These are phyloP conservation scores for Baccha elongata DNA, from an alignment of 2,888 invertebrate genomes.

Conservation along the genomic window DNA sequence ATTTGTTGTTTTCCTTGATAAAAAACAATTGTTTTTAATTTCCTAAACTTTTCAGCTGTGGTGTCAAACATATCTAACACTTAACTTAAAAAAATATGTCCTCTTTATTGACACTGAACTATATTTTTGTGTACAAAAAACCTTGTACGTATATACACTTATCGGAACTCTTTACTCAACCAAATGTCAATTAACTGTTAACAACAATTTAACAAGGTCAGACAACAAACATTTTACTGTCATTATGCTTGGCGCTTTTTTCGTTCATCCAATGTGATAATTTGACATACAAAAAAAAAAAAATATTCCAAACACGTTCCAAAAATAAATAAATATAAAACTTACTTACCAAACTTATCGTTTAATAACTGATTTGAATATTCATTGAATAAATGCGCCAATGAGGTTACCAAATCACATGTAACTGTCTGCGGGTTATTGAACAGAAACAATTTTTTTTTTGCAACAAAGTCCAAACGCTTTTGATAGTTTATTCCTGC, in stretches of 20 bases:
- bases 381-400: constrained; percentile 29
- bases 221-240: neutral
- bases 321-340: constrained; percentile 10
- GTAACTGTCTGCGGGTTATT: constrained; percentile 27
- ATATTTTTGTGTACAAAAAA: neutral
- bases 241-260: neutral
- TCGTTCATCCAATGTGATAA: neutral
- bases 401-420: constrained; percentile 28
- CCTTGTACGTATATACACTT: constrained; percentile 15
- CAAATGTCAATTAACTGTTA: constrained; percentile 6
- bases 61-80: no score
- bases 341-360: constrained; percentile 45
- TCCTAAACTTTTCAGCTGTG: no score
- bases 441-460: constrained; percentile 30
- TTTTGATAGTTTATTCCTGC: neutral
- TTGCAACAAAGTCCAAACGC: constrained; percentile 7
- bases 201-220: constrained; percentile 57
- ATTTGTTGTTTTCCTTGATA: neutral
- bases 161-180: constrained; percentile 53
- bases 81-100: no score
- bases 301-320: constrained; percentile 44
- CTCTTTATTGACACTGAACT: neutral
- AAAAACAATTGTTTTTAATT: no score
- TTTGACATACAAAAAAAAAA: constrained; percentile 12
- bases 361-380: constrained; percentile 49